Evolutionary conservation across 2,113 vertebrate genomes (phyloP), one percentile per base, ranked within the genome.

Genomic region (Camelus dromedarius): DNA sequence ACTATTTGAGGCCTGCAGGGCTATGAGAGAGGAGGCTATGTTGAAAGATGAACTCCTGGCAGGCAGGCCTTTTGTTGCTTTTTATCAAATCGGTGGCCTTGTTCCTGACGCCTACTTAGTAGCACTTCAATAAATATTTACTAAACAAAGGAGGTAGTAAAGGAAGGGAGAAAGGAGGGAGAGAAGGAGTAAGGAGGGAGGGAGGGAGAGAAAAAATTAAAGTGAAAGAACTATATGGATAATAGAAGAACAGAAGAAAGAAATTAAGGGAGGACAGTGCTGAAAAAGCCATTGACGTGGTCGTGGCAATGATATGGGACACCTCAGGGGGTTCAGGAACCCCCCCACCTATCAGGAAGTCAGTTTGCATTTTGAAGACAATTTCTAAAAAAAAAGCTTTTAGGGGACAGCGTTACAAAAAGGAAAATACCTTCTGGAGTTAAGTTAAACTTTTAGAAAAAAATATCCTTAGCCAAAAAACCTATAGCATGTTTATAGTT

Each of bases 391-490:
- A 58, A 14, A 85, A 58, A 14, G 2, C 1, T 75, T 50, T 76
- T 80, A 38, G 4, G 28, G 15, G 15, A 54, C 28, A 70, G 1
- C 5, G 0, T 46, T 73, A 56, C 30, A 80, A 58, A 72, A 8
- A 73, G 13, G 30, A 89, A 85, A 80, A 6, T 50, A 60, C 1
- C 28, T 83, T 91, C 16, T 14, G 28, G 30, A 80, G 14, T 67
- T 83, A 56, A 83, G 54, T 58, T 80, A 80, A 70, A 56, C 76
- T 54, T 72, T 66, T 82, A 22, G 26, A 16, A 76, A 58, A 89
- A 80, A 69, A 54, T 60, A 20, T 46, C 38, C 87, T 76, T 32
- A 42, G 26, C 28, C 77, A 88, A 88, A 73, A 82, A 46, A 12
- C 0, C 4, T 48, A 14, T 0, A 50, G 26, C 8, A 64, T 56